Evolutionary conservation across 2,797 vertebrate species (phyloP), one percentile per base, ranked within the genome.

Genomic region (Poeciliopsis infans): DNA sequence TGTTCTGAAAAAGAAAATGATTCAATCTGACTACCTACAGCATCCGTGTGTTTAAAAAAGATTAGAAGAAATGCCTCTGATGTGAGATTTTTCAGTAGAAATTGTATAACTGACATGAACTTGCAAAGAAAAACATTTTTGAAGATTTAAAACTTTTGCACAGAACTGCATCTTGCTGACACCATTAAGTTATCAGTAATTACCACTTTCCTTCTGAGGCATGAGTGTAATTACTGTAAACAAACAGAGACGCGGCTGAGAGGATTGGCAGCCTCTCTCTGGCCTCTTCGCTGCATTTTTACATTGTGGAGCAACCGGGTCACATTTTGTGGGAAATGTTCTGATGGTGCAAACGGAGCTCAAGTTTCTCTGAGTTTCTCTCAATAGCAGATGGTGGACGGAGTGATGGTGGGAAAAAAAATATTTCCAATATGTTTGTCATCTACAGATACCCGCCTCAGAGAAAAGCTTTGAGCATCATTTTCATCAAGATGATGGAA

Each of bases 361-460:
- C 74, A 83, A 87, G 87, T 88, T 87, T 85, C 75, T 83, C 69
- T 82, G 85, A 87, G 85, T 87, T 89, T 87, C 64, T 81, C 57
- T 88, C 78, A 70, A 33, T 43, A 80, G 81, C 86, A 90, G 91
- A 91, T 85, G 86, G 87, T 70, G 10, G 86, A 82, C 79, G 72
- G 70, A 83, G 84, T 73, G 79, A 86, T 70, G 39, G 74, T 28
- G 51, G 78, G 59, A 39, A 28, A 57, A 71, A 1, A 77, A 46
- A 70, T n/a, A 70, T n/a, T 69, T 81, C 78, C 88, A 86, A 85
- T 79, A 85, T 89, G 86, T 83, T 86, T 77, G 66, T 72, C 47
- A 0, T 82, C 74, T 74, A 72, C 80, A 61, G 81, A 78, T 46
- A 83, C 45, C 31, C 66, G 49, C 41, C 41, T n/a, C 31, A 23